Evolutionary conservation across 2,113 vertebrate genomes (phyloP).

Genomic region (Gadus macrocephalus): DNA sequence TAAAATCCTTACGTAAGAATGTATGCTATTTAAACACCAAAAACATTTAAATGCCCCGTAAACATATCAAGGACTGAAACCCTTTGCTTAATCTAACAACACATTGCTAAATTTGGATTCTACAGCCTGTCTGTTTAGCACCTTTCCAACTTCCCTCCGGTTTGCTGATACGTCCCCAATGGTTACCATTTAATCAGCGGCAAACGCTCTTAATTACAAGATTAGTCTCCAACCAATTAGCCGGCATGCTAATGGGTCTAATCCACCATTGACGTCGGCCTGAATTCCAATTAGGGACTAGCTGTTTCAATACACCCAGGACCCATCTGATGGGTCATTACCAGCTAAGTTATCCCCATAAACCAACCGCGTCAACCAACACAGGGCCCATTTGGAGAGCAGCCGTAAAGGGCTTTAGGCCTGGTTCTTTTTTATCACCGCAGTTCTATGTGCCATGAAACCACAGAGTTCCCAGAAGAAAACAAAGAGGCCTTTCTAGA

Average conservation of each 20-base stretch:
- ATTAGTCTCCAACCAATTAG: slow-evolving; percentile 74
- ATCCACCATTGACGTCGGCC: slow-evolving; percentile 62
- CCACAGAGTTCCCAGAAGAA: neutral
- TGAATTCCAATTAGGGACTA: slow-evolving; percentile 69
- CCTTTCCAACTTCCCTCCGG: slow-evolving; percentile 35
- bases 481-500: neutral
- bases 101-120: slow-evolving; percentile 50
- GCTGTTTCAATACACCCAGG: slow-evolving; percentile 62
- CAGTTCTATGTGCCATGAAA: neutral
- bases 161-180: slow-evolving; percentile 60
- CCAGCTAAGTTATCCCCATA: slow-evolving; percentile 69
- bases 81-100: slow-evolving; percentile 36
- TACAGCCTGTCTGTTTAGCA: slow-evolving; percentile 39
- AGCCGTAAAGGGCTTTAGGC: slow-evolving; percentile 28
- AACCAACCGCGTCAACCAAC: slow-evolving; percentile 64
- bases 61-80: slow-evolving; percentile 4
- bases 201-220: slow-evolving; percentile 75
- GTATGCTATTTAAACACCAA: slow-evolving; percentile 17
- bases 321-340: slow-evolving; percentile 66
- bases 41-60: too few species aligned
- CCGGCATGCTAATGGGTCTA: slow-evolving; percentile 66
- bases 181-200: slow-evolving; percentile 72
- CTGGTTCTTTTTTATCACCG: slow-evolving; percentile 55
- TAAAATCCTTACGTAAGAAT: neutral
- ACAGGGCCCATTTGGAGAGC: slow-evolving; percentile 51